Percentiles rank a stretch among this genome's conserved stretches.
Evolutionary conservation across 2,888 invertebrate species (phyloP).

Genomic region (Rhagonycha fulva): DNA sequence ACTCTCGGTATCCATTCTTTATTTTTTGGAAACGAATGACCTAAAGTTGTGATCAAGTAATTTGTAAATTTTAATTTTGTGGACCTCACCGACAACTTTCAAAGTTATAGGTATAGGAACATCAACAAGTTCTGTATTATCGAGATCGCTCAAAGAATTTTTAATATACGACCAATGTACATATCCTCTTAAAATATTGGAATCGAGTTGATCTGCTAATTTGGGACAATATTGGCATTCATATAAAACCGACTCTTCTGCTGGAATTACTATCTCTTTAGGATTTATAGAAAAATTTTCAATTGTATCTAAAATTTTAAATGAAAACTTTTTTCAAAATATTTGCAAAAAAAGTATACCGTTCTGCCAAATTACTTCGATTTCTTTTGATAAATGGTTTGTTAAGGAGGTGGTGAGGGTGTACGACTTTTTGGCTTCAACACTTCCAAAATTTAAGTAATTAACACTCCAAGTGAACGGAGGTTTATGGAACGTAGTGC

Average conservation of each 20-base stretch:
- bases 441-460: conserved; percentile 50
- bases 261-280: conserved; percentile 37
- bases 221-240: conserved; percentile 49
- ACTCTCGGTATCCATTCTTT: conserved; percentile 43
- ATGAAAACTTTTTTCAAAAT: no score
- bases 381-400: conserved; percentile 36
- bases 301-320: conserved; percentile 39
- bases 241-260: conserved; percentile 44
- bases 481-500: conserved; percentile 31
- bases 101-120: conserved; percentile 42
- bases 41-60: conserved; percentile 30
- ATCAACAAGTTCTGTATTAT: conserved; percentile 4
- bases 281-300: conserved; percentile 47
- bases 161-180: conserved; percentile 41
- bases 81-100: conserved; percentile 36
- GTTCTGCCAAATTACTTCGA: conserved; percentile 40
- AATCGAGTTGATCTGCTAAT: conserved; percentile 41
- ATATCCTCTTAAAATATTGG: conserved; percentile 44
- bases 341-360: conserved; percentile 31
- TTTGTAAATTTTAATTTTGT: background rate
- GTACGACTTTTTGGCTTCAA: conserved; percentile 10
- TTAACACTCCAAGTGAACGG: conserved; percentile 44
- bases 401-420: conserved; percentile 34
- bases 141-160: background rate
- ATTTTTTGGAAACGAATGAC: conserved; percentile 44